These are phyloP conservation scores for Portevinia maculata DNA, from an alignment of 2,888 invertebrate species.

Conservation along the genomic window DNA sequence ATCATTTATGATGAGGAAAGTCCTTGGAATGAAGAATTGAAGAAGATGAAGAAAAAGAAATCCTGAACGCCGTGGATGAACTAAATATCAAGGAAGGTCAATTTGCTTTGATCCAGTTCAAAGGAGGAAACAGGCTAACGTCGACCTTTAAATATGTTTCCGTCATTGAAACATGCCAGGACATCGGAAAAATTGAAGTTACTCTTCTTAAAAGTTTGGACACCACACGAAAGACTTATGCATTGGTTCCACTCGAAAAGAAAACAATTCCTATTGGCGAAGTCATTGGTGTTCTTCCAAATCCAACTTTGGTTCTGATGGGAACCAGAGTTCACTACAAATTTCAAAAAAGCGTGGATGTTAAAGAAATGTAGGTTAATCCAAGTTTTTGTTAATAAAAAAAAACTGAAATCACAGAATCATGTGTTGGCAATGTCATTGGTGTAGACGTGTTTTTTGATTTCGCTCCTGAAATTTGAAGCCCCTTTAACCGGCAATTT, in stretches of 20 bases:
- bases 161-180: slow-evolving; percentile 7
- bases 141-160: slow-evolving; percentile 30
- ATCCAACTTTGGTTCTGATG: neutral
- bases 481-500: too few relatives aligned
- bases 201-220: slow-evolving; percentile 25
- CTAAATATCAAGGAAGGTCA: slow-evolving; percentile 14
- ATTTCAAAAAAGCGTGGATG: neutral
- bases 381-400: neutral
- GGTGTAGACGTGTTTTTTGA: too few relatives aligned
- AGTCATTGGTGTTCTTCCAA: slow-evolving; percentile 1
- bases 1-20: neutral
- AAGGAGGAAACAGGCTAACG: slow-evolving; percentile 23
- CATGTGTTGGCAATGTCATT: too few relatives aligned
- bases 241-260: too few relatives aligned
- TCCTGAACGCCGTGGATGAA: slow-evolving; percentile 8
- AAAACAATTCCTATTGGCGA: too few relatives aligned
- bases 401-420: neutral
- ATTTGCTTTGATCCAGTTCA: slow-evolving; percentile 20
- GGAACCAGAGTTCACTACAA: neutral
- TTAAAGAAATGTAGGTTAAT: neutral
- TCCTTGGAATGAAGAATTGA: slow-evolving; percentile 12
- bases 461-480: too few relatives aligned
- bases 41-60: slow-evolving; percentile 14
- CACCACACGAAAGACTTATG: too few relatives aligned
- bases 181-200: slow-evolving; percentile 27